Evolutionary conservation across 2,113 vertebrate species (phyloP).

Genomic region (Xenopus borealis): DNA sequence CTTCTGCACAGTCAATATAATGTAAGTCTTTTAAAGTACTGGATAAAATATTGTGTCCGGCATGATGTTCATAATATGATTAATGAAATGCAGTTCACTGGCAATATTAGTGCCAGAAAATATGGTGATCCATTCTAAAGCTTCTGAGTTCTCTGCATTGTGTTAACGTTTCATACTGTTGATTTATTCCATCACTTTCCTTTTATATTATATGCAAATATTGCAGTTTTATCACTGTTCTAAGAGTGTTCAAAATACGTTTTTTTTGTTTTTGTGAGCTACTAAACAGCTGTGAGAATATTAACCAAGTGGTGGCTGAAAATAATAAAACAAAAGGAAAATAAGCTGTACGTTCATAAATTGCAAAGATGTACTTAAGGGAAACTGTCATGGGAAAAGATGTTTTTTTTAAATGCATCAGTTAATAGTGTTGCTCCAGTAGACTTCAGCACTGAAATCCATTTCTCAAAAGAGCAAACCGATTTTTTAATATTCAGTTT

Average conservation of each 20-base stretch:
- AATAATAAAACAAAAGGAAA: too few species aligned
- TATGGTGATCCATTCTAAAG: background rate
- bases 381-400: too few species aligned
- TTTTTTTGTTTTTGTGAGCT: constrained; percentile 2
- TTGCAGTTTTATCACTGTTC: background rate
- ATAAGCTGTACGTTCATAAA: too few species aligned
- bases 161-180: constrained; percentile 9
- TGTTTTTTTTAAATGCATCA: too few species aligned
- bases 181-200: constrained; percentile 10
- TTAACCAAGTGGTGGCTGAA: too few species aligned
- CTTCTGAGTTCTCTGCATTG: constrained; percentile 7
- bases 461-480: too few species aligned
- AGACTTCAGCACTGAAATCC: too few species aligned
- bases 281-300: background rate
- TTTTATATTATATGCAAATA: constrained; percentile 11
- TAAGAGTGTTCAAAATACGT: constrained; percentile 4
- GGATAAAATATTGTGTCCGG: background rate
- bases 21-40: too few species aligned
- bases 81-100: constrained; percentile 6
- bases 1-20: too few species aligned
- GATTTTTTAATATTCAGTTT: too few species aligned
- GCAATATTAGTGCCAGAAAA: constrained; percentile 11
- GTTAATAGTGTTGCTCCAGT: too few species aligned
- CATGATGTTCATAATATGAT: background rate
- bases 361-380: too few species aligned